phyloP scores from a whole-genome alignment of 2,797 vertebrate genomes.

The Podarcis lilfordi region DNA sequence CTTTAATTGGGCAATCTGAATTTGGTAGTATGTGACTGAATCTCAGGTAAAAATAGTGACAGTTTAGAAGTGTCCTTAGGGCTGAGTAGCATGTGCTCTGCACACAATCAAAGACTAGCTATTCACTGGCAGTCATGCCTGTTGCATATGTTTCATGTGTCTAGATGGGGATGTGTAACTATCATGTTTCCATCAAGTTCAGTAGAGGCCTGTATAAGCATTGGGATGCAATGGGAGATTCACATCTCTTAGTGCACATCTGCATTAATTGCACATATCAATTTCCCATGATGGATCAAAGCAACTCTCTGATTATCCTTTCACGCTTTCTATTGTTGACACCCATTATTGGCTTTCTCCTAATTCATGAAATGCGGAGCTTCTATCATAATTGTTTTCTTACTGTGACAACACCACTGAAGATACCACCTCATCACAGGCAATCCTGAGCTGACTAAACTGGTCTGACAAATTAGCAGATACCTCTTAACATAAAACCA shows the following conservation, averaged over 20 bases:
- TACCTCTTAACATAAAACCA: slow-evolving; percentile 6
- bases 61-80: neutral
- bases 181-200: neutral
- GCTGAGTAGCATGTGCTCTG: neutral
- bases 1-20: no score
- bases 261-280: neutral
- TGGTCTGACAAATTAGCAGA: neutral
- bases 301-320: neutral
- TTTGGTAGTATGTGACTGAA: no score
- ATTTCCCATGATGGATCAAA: neutral
- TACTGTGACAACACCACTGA: neutral
- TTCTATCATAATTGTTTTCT: neutral
- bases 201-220: neutral
- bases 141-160: neutral
- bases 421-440: neutral
- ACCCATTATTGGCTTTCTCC: neutral
- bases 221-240: neutral
- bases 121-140: neutral
- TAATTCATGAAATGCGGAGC: neutral
- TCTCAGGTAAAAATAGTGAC: no score
- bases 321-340: neutral
- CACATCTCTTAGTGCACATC: neutral
- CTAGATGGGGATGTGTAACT: neutral
- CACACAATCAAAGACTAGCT: neutral
- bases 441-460: neutral